Evolutionary conservation across 2,113 vertebrate species (phyloP), one percentile per base, ranked within the genome.

Genomic region (Nannospalax galili): DNA sequence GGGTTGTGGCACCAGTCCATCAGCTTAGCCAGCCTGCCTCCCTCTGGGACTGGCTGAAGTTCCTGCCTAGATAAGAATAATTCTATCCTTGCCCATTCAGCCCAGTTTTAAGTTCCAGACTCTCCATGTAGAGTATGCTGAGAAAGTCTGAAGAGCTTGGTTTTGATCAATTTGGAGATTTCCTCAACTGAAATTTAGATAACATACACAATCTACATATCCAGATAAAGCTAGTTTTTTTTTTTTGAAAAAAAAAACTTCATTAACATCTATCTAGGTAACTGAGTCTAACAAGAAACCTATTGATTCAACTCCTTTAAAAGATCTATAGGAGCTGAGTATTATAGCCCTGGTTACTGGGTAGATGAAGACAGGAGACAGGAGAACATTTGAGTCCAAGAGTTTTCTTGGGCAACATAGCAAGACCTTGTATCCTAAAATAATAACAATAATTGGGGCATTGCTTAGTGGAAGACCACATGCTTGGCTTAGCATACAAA

Each of bases 121-220:
- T 74, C 75, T 67, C 42, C 45, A 19, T 26, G 28, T 67, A 62
- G 1, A 65, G 40, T 58, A 22, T n/a, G n/a, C 60, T 84, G 60
- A 87, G n/a, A 72, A 93, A 89, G 32, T 84, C n/a, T 92, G 28
- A 93, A 78, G n/a, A 77, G 65, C n/a, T 30, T 88, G 64, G n/a
- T 88, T 94, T 93, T 82, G 11, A 89, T 91, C 72, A 93, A 67
- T 52, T 73, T 94, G 75, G 73, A 96, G 22, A 73, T 92, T 92
- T 93, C 45, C 42, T 95, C 26, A 70, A 84, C 19, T 86, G 62
- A 86, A 96, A 86, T 74, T 70, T 80, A 60, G 28, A 73, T 85
- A 80, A 93, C 87, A 75, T 72, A 81, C 12, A 72, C 56, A 81
- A 70, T 78, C 84, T 88, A 86, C 17, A 62, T 84, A 88, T 64